Conservation (phyloP, 2,888 invertebrate species). For the Aphodius sticticus region DNA sequence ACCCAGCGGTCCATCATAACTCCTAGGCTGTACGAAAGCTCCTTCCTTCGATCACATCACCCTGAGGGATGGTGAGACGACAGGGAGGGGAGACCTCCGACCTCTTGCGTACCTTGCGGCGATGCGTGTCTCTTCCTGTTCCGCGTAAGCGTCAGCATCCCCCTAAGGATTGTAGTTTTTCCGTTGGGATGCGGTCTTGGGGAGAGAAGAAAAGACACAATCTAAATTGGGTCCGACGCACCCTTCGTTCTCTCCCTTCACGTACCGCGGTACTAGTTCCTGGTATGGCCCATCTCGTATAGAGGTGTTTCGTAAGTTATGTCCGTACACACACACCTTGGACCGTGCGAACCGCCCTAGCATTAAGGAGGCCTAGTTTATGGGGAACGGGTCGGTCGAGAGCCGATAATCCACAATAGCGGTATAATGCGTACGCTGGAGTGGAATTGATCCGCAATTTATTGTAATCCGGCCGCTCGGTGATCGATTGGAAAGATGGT, state of each 20-base stretch:
- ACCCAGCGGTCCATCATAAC: not conserved
- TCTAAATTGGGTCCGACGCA: constrained; percentile 43
- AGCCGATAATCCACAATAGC: constrained; percentile 30
- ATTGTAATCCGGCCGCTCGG: not conserved
- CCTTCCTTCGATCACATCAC: not conserved
- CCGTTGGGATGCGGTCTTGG: not conserved
- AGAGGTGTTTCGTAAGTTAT: constrained; percentile 23
- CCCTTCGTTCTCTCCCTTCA: constrained; percentile 30
- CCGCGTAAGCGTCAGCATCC: not conserved
- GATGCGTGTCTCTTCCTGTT: not conserved
- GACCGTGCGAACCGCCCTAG: constrained; percentile 49
- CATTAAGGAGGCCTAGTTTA: constrained; percentile 39
- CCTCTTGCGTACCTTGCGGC: not conserved
- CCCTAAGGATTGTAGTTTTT: not conserved
- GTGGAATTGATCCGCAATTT: constrained; percentile 26
- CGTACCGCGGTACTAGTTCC: constrained; percentile 25
- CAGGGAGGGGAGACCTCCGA: not conserved
- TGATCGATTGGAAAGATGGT: constrained; percentile 19
- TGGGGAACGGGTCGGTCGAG: constrained; percentile 34
- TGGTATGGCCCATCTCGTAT: not conserved
- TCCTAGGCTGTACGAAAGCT: not conserved
- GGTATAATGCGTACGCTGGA: constrained; percentile 27
- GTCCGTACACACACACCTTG: constrained; percentile 42
- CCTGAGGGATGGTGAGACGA: not conserved
- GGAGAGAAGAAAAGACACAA: constrained; percentile 38